Conservation (phyloP, 2,113 vertebrate species). For the Menura novaehollandiae region DNA sequence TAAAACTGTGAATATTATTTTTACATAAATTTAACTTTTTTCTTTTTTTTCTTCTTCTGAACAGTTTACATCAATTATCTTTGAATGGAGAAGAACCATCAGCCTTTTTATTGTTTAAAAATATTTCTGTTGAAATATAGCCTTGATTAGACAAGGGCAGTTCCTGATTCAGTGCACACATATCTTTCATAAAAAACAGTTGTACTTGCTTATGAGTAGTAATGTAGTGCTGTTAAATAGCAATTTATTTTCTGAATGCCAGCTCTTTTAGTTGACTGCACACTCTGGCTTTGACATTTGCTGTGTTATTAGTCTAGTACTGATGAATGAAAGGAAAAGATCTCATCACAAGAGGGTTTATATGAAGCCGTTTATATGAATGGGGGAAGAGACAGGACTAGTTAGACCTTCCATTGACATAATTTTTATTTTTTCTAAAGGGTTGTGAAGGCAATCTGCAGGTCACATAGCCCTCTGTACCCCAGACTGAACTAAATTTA, state of each 20-base stretch:
- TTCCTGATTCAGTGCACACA: background rate
- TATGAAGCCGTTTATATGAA: background rate
- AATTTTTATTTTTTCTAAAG: background rate
- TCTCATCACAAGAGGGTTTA: background rate
- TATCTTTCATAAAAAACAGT: background rate
- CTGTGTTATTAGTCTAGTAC: background rate
- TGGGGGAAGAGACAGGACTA: background rate
- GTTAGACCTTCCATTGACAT: background rate
- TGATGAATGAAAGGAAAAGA: background rate
- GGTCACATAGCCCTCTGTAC: background rate
- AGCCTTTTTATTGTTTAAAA: background rate
- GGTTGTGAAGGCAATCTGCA: background rate
- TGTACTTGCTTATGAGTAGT: background rate
- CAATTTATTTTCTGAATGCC: background rate
- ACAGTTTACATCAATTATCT: background rate
- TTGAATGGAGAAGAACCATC: background rate
- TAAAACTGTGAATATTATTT: background rate
- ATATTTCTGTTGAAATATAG: background rate
- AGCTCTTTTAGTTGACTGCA: background rate
- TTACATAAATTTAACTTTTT: background rate
- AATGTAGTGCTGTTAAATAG: background rate
- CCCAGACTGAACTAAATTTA: background rate
- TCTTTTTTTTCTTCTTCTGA: background rate
- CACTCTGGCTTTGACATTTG: background rate
- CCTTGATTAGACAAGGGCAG: background rate